Evolutionary conservation across 2,888 invertebrate species (phyloP), one percentile per base, ranked within the genome.

Genomic region (Rhagophthalmus giganteus): DNA sequence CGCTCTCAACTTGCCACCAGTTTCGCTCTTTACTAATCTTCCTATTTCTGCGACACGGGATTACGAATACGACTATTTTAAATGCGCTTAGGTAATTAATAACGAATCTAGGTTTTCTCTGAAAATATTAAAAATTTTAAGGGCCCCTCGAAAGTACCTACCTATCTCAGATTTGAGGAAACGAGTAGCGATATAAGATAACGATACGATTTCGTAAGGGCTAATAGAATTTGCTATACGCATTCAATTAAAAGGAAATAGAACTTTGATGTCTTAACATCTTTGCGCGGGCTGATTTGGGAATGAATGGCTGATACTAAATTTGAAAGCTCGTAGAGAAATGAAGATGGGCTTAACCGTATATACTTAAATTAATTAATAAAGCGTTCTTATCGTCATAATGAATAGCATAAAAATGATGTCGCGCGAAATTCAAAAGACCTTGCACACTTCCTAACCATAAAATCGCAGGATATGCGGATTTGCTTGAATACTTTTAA

Each of bases 1-100:
- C 64, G 55, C 62, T 59, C 58, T 57, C 59, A 27, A 54, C 53
- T 53, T 55, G 52, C 50, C 55, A 61, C 59, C n/a, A 58, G 35
- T 42, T 42, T 49, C 49, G 31, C 49, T 37, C 37, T 41, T 35
- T 20, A 31, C 16, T 24, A 24, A 10, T 15, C 33, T 12, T 33
- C 10, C 24, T 8, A 26, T 37, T 13, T 12, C 5, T 31, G n/a
- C 9, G 6, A 25, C 13, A 28, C 14, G 12, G 11, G n/a, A n/a
- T n/a, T n/a, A n/a, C n/a, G n/a, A n/a, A n/a, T n/a, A n/a, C n/a
- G n/a, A n/a, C n/a, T n/a, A n/a, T n/a, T n/a, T n/a, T n/a, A n/a
- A n/a, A n/a, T n/a, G n/a, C n/a, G n/a, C n/a, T n/a, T n/a, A n/a
- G n/a, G n/a, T n/a, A n/a, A n/a, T n/a, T n/a, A n/a, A n/a, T n/a